A percentile compares a stretch with the other conserved stretches of the same genome.
Conservation (phyloP, 2,113 vertebrate species). For the Colinus virginianus region DNA sequence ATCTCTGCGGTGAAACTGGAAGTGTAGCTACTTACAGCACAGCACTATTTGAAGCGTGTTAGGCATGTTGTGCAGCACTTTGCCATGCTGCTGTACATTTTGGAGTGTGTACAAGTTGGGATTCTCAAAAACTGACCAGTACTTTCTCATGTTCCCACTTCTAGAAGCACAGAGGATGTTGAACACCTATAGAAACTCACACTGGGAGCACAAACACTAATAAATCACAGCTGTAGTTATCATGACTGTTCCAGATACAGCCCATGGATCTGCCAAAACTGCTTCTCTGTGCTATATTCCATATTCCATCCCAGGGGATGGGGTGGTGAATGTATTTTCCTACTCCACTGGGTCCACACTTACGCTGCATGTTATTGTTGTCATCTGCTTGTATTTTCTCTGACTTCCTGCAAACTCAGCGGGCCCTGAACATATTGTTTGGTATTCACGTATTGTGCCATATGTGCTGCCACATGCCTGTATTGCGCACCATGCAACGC, state of each 20-base stretch:
- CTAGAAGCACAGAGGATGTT: background rate
- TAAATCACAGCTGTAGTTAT: background rate
- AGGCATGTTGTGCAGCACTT: background rate
- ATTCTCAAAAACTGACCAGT: background rate
- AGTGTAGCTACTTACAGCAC: background rate
- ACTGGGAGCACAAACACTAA: background rate
- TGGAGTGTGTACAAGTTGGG: background rate
- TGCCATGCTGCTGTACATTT: background rate
- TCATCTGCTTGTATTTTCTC: slow-evolving; percentile 13
- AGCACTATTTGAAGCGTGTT: background rate
- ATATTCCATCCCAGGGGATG: background rate
- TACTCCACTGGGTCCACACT: background rate
- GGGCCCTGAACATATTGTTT: background rate
- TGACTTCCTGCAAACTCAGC: background rate
- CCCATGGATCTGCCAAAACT: background rate
- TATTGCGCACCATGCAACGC: background rate
- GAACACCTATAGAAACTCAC: background rate
- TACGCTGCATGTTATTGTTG: background rate
- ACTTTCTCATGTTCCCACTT: background rate
- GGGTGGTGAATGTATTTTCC: background rate
- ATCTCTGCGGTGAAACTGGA: background rate
- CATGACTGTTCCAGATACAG: background rate
- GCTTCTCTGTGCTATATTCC: background rate
- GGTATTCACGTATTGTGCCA: background rate
- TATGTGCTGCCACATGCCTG: background rate